Conservation (phyloP, 2,113 vertebrate genomes). For the Ptyas mucosa region DNA sequence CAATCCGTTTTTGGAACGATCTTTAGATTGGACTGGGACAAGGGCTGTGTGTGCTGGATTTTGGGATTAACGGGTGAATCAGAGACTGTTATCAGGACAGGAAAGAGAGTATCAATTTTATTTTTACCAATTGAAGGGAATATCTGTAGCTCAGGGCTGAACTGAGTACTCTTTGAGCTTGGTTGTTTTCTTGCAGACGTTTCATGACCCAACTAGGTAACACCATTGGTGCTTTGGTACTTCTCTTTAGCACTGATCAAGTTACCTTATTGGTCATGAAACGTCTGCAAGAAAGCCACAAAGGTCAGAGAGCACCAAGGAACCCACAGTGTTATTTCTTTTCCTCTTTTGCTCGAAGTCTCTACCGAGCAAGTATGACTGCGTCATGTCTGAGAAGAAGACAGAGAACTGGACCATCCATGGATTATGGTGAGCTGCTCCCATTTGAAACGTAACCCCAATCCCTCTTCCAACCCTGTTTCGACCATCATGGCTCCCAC, state of each 20-base stretch:
- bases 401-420: slow-evolving; percentile 31
- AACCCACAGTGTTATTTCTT: not conserved
- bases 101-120: not conserved
- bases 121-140: not conserved
- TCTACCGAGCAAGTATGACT: not conserved
- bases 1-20: not conserved
- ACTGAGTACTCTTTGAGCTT: not conserved
- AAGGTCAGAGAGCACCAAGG: not conserved
- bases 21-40: not conserved
- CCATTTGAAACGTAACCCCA: not conserved
- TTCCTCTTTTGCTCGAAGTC: not conserved
- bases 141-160: not conserved
- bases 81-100: not conserved
- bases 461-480: not conserved
- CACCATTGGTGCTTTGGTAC: not conserved
- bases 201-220: too few species aligned
- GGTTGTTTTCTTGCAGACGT: too few species aligned
- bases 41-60: not conserved
- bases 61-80: not conserved
- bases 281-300: not conserved
- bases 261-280: not conserved
- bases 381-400: not conserved
- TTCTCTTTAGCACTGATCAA: not conserved
- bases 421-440: slow-evolving; percentile 29
- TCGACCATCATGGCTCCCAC: not conserved